Evolutionary conservation across 30 jellyfish, hydroid and myxozoan genomes (phyloP).

Genomic region (Pelagia noctiluca): DNA sequence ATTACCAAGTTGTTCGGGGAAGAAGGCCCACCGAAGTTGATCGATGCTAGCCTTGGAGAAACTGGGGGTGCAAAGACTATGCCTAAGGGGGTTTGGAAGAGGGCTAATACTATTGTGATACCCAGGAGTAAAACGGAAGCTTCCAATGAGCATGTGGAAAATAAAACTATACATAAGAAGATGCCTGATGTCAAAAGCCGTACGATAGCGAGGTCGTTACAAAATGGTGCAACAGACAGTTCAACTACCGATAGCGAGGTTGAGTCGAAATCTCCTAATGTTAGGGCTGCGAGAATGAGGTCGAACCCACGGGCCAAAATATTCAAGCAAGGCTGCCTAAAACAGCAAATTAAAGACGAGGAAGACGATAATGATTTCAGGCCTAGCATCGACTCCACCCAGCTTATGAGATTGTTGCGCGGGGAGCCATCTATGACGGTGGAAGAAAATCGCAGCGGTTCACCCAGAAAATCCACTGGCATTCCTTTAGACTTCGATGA

Average conservation of each 20-base stretch:
- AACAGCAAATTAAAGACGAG: conserved; percentile 40
- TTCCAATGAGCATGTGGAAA: too few relatives aligned
- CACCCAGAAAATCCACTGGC: neutral
- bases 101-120: too few relatives aligned
- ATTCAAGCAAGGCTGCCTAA: conserved; percentile 41
- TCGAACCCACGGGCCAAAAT: neutral
- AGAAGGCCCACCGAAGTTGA: neutral
- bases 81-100: too few relatives aligned
- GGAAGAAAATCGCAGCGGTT: conserved; percentile 4
- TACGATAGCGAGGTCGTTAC: too few relatives aligned
- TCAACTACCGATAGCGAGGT: too few relatives aligned
- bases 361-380: conserved; percentile 33
- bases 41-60: neutral
- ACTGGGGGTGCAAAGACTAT: too few relatives aligned
- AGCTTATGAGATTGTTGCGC: conserved; percentile 27
- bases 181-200: too few relatives aligned
- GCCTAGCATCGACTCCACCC: conserved; percentile 5
- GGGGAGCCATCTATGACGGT: conserved; percentile 27
- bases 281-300: neutral
- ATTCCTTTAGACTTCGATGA: conserved; percentile 32
- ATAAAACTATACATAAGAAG: too few relatives aligned
- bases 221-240: too few relatives aligned
- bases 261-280: neutral
- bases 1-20: conserved; percentile 3
- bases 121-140: too few relatives aligned